phyloP scores from a whole-genome alignment of 2,113 vertebrate genomes.

The Rostratula benghalensis region DNA sequence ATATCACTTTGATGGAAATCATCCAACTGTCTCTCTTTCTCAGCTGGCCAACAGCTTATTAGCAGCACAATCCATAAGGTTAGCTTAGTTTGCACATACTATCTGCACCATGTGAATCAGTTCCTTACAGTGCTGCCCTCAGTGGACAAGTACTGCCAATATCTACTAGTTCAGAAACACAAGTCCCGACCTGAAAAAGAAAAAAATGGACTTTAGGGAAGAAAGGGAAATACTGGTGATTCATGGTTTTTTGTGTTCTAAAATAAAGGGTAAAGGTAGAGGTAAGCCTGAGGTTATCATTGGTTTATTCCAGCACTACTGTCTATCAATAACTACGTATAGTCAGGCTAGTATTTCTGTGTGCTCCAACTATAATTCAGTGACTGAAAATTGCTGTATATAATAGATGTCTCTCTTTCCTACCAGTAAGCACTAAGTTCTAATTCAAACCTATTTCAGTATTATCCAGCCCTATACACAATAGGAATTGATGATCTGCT shows the following conservation, averaged over 20 bases:
- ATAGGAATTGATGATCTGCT: constrained; percentile 69
- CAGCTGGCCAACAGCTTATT: background rate
- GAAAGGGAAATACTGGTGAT: background rate
- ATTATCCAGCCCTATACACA: constrained; percentile 33
- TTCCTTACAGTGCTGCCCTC: background rate
- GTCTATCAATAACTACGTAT: background rate
- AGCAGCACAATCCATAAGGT: background rate
- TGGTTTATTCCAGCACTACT: background rate
- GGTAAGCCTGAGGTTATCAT: background rate
- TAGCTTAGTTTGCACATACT: background rate
- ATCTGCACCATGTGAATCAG: background rate
- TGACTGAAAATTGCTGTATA: constrained; percentile 1
- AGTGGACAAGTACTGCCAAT: background rate
- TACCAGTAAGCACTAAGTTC: constrained; percentile 19
- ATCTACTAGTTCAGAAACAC: background rate
- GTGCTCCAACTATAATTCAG: background rate
- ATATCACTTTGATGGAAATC: constrained; percentile 1
- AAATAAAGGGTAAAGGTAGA: constrained; percentile 15
- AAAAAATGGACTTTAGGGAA: background rate
- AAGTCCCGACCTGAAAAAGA: background rate
- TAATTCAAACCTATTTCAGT: constrained; percentile 68
- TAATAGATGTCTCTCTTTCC: constrained; percentile 21
- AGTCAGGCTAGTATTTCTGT: background rate
- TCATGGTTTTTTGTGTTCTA: background rate
- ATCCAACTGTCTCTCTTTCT: background rate